A percentile compares a stretch with the other conserved stretches of the same genome.
Conservation (phyloP, 2,797 vertebrate species). For the Odontamblyopus rebecca region DNA sequence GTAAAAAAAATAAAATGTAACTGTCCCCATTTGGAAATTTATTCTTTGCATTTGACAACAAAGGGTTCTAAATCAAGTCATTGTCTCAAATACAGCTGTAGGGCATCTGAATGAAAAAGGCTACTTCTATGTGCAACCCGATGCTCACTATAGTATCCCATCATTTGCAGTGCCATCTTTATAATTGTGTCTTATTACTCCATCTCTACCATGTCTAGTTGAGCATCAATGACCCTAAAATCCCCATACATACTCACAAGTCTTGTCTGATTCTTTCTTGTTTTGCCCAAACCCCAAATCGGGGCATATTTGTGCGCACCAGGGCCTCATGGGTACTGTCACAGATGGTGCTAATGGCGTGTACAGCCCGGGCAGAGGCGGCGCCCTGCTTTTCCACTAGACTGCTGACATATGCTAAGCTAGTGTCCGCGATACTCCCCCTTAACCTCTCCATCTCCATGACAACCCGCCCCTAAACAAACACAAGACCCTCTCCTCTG, state of each 20-base stretch:
- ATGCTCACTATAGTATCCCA: too few relatives aligned
- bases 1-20: too few relatives aligned
- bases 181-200: neutral
- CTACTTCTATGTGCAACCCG: too few relatives aligned
- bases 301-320: slow-evolving; percentile 49
- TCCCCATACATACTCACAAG: slow-evolving; percentile 14
- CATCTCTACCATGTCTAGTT: slow-evolving; percentile 35
- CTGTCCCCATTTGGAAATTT: too few relatives aligned
- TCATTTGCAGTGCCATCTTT: too few relatives aligned
- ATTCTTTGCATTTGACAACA: neutral
- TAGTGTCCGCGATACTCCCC: slow-evolving; percentile 64
- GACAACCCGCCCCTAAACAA: slow-evolving; percentile 68
- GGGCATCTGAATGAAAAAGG: too few relatives aligned
- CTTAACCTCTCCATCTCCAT: slow-evolving; percentile 59
- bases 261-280: slow-evolving; percentile 19
- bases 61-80: too few relatives aligned
- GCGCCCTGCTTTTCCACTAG: slow-evolving; percentile 64
- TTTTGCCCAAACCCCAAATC: slow-evolving; percentile 45
- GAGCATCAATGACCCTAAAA: slow-evolving; percentile 53
- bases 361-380: slow-evolving; percentile 61
- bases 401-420: slow-evolving; percentile 79
- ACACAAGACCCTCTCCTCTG: slow-evolving; percentile 48
- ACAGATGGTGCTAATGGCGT: slow-evolving; percentile 81
- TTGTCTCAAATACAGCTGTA: neutral
- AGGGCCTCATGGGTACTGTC: slow-evolving; percentile 72